phyloP scores from a whole-genome alignment of 2,888 invertebrate species.

The Bedellia somnulentella region DNA sequence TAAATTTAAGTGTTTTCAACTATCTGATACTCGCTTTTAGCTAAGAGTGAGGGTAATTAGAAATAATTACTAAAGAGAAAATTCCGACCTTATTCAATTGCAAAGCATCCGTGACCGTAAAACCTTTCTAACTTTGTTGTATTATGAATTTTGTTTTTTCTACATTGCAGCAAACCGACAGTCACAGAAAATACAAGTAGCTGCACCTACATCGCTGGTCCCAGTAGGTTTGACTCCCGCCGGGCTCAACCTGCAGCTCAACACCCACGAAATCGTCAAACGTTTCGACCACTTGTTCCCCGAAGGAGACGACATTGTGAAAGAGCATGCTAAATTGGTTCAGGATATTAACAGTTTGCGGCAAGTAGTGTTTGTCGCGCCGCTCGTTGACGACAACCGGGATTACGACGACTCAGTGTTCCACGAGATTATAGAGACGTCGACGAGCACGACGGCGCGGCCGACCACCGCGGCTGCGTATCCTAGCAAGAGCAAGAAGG shows the following conservation, averaged over 20 bases:
- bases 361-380: slow-evolving; percentile 33
- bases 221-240: slow-evolving; percentile 9
- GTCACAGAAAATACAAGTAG: slow-evolving; percentile 5
- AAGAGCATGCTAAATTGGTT: slow-evolving; percentile 47
- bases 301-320: slow-evolving; percentile 29
- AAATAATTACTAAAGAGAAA: too few species aligned
- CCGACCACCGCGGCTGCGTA: slow-evolving; percentile 7
- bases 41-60: too few species aligned
- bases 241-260: slow-evolving; percentile 11
- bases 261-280: slow-evolving; percentile 16
- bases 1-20: too few species aligned
- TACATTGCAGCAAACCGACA: slow-evolving; percentile 14
- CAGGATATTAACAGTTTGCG: slow-evolving; percentile 45
- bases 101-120: neutral
- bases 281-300: slow-evolving; percentile 20
- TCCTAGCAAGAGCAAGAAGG: slow-evolving; percentile 14
- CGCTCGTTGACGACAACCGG: slow-evolving; percentile 26
- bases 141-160: too few species aligned
- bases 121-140: neutral
- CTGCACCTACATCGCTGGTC: neutral
- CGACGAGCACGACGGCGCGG: slow-evolving; percentile 19
- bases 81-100: too few species aligned
- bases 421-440: slow-evolving; percentile 39
- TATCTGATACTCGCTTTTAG: too few species aligned
- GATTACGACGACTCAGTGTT: slow-evolving; percentile 48